A percentile compares a stretch with the other conserved stretches of the same genome.
Evolutionary conservation across 1,140 invertebrate species (phyloP).

Genomic region (Eurosta solidaginis): DNA sequence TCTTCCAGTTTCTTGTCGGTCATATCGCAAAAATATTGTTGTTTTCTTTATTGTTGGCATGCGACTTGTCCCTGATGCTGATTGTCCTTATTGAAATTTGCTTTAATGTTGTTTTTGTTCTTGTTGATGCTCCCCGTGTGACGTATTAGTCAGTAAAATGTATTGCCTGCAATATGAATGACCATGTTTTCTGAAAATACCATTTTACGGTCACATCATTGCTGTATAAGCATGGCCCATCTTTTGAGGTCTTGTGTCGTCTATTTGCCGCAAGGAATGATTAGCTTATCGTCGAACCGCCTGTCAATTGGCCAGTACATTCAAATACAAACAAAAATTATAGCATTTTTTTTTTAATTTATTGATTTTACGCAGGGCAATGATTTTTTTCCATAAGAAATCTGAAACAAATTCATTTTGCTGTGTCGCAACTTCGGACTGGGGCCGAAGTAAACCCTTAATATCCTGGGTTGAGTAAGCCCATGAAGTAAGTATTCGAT

Average conservation of each 20-base stretch:
- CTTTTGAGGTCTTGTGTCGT: not conserved
- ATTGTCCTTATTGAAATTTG: not conserved
- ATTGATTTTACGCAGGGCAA: no score
- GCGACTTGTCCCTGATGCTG: not conserved
- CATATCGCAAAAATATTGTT: slow-evolving; percentile 12
- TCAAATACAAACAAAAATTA: no score
- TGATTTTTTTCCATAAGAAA: no score
- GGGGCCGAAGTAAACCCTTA: no score
- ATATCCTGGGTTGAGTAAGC: no score
- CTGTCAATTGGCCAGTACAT: slow-evolving; percentile 13
- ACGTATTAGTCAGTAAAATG: slow-evolving; percentile 14
- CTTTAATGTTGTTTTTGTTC: not conserved
- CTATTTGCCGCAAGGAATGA: slow-evolving; percentile 23
- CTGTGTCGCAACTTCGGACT: no score
- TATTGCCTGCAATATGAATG: slow-evolving; percentile 27
- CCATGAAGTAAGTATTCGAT: no score
- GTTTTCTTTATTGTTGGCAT: not conserved
- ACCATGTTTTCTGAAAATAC: slow-evolving; percentile 27
- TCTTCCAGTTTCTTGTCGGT: not conserved
- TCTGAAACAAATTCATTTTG: no score
- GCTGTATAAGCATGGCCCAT: not conserved
- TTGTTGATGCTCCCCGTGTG: not conserved
- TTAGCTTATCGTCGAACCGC: slow-evolving; percentile 14
- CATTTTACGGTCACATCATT: slow-evolving; percentile 23
- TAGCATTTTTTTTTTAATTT: no score